Base-by-base conservation (phyloP, 2,888 invertebrate genomes). In the Drosophila mimica region DNA sequence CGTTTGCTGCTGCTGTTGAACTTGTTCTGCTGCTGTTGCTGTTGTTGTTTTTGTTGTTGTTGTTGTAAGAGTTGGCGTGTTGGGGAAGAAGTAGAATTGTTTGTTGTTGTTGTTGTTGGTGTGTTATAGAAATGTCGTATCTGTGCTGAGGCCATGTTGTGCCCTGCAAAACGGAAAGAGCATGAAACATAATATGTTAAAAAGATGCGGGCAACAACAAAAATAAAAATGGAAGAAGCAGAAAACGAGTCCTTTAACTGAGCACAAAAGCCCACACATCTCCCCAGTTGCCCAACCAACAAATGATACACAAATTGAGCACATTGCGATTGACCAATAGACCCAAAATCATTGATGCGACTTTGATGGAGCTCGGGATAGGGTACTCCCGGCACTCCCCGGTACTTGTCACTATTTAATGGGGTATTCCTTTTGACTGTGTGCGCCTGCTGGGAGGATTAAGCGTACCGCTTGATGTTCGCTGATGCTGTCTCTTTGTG, bases 131-230 rank as follows among this genome's bases (percentile, higher is more conserved):
- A 91, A 91, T 92, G 93, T 86, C 89, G 92, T 91, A 92, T 91
- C 92, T 92, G 92, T 93, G 92, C 91, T 93, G 93, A 93, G 93
- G 93, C 93, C 93, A 93, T 93, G 92, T 93, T 93, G 93, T 92
- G 93, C 93, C 93, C 93, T 93, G 62, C 56, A 91, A 91, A 91
- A 56, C 59, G 8, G 43, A 68, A 69, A 36, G 49, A 66, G 31
- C 33, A 67, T 20, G 46, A 66, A 59, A 56, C 65, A 83, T 62
- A 53, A 68, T 38, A 79, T 60, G 70, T 78, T 72, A 70, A 74
- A 77, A 81, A 66, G 56, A 83, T 70, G 77, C 70, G 59, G 58
- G 56, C 30, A 56, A 40, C 31, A 33, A 60, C 57, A 36, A 31
- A 52, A 34, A 25, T 8, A 31, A 5, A 17, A 49, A 6, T 3